Base-by-base conservation (phyloP, 1,140 invertebrate genomes). In the Trialeurodes vaporariorum region DNA sequence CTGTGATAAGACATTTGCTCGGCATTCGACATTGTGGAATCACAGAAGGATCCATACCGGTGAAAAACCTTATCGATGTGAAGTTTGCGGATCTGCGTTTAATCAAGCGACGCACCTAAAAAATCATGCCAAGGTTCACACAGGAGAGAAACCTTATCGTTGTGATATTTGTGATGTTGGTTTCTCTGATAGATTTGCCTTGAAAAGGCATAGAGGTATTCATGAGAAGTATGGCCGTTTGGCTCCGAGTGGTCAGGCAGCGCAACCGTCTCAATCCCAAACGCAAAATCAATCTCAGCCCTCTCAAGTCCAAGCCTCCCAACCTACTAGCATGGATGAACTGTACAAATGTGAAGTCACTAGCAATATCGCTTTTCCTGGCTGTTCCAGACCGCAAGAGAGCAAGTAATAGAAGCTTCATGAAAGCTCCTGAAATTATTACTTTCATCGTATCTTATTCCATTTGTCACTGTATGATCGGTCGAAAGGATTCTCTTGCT, bases 1-100 rank as follows among this genome's bases (percentile, higher is more conserved):
- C 12, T 96, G 93, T 76, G 89, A 92, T 72, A 94, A 94, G 80
- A 90, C 90, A 23, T 95, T 92, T 75, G 91, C 88, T 61, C 84
- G 87, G 73, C 91, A 89, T 79, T 92, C 87, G 26, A 94, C 90
- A 0, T 79, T 94, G 58, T 93, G 91, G 89, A 93, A 93, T 77
- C 94, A 97, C 76, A 83, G 93, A 60, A 85, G 94, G 67, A 97
- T 98, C 70, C 96, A 98, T 76, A 98, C 93, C 2, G 92, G 92
- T 22, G 91, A 94, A 80, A 93, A 93, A 77, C 91, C 92, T 12
- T 92, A 92, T 73, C 85, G 85, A 70, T 92, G 90, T 79, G 88
- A 90, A 64, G 89, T 88, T 34, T 92, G 90, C 73, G 88, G 89
- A 1, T 90, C 88, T 5, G 88, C 89, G 25, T 92, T 92, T 73